These are phyloP conservation scores for Rhinella marina DNA, from an alignment of 2,797 vertebrate genomes.

Conservation along the genomic window DNA sequence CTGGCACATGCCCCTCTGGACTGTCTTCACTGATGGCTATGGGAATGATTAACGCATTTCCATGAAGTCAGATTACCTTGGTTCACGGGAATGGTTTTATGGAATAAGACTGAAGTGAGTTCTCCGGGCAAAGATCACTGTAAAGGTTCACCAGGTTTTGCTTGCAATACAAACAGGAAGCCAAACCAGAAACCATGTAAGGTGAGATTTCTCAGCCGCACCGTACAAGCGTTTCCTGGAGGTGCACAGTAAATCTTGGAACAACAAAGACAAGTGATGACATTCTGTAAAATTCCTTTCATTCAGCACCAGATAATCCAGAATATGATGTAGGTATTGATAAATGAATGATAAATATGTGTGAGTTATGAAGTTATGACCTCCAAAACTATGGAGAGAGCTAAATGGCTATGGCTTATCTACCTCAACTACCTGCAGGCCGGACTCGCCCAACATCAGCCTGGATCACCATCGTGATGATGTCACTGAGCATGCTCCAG, in stretches of 20 bases:
- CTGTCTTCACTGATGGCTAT: neutral
- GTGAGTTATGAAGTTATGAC: no score
- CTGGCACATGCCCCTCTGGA: neutral
- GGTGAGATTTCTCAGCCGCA: neutral
- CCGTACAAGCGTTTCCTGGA: neutral
- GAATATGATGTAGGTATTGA: neutral
- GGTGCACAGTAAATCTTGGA: neutral
- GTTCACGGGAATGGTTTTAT: neutral
- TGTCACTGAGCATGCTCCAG: no score
- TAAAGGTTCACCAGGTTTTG: conserved; percentile 1
- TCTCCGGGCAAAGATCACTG: neutral
- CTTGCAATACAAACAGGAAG: conserved; percentile 10
- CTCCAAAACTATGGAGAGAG: no score
- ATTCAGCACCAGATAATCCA: neutral
- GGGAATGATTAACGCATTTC: neutral
- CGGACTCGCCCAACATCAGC: no score
- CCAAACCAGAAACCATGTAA: conserved; percentile 1
- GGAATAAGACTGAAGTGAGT: neutral
- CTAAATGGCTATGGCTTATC: no score
- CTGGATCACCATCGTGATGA: no score
- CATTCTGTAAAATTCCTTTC: neutral
- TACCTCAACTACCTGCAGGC: no score
- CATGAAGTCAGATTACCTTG: neutral
- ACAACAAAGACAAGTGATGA: neutral
- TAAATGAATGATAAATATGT: no score